phyloP scores from a whole-genome alignment of 1,140 invertebrate genomes.

The Holcopasites calliopsidis region DNA sequence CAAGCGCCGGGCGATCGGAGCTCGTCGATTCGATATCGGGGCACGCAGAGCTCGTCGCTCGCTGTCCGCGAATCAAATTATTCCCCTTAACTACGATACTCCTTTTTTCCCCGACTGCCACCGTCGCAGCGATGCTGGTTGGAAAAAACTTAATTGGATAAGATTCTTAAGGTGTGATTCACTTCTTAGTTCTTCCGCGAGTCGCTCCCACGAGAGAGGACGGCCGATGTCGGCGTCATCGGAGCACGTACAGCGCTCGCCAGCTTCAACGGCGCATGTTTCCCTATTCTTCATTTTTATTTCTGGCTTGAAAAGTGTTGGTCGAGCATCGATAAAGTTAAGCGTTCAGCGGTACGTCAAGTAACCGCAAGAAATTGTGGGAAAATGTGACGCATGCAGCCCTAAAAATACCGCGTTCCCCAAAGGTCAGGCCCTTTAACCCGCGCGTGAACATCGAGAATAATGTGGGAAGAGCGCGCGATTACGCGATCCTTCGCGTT shows the following conservation, averaged over 20 bases:
- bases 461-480: constrained; percentile 22
- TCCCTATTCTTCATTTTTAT: constrained; percentile 68
- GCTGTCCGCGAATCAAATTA: background rate
- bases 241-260: constrained; percentile 47
- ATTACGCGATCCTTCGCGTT: background rate
- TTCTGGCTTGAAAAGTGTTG: constrained; percentile 48
- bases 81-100: background rate
- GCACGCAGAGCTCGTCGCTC: background rate
- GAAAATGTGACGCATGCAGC: too few relatives aligned
- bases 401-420: background rate
- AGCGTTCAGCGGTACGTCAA: too few relatives aligned
- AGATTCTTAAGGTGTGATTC: constrained; percentile 55
- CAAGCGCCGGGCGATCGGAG: background rate
- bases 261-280: constrained; percentile 53
- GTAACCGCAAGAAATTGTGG: too few relatives aligned
- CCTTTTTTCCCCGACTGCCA: background rate
- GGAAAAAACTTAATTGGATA: constrained; percentile 58
- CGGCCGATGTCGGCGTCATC: constrained; percentile 39
- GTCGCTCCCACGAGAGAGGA: constrained; percentile 52
- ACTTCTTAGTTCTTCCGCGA: constrained; percentile 46
- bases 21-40: constrained; percentile 9
- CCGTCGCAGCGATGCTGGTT: background rate
- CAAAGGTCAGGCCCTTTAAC: constrained; percentile 1
- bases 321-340: constrained; percentile 32
- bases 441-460: background rate